Conservation (phyloP, 2,113 vertebrate species). For the Cyprinodon tularosa region DNA sequence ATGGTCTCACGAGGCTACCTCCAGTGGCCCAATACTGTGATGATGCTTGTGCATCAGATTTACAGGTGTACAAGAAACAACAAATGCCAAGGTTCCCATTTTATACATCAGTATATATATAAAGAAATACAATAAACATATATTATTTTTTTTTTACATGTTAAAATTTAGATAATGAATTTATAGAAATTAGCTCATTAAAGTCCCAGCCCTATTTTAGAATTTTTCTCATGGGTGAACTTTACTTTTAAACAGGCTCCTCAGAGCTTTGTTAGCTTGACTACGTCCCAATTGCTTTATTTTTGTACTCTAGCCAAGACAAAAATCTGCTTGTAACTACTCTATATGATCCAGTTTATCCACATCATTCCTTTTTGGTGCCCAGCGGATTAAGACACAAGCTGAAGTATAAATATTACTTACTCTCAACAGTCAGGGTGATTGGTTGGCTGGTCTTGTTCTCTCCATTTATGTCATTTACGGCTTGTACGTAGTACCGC, state of each 20-base stretch:
- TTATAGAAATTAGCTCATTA: too few species aligned
- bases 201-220: not conserved
- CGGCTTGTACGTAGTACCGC: slow-evolving; percentile 95
- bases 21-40: too few species aligned
- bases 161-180: too few species aligned
- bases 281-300: not conserved
- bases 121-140: too few species aligned
- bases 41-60: too few species aligned
- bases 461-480: slow-evolving; percentile 98
- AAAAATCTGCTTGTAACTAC: not conserved
- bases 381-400: not conserved
- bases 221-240: not conserved
- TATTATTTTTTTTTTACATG: too few species aligned
- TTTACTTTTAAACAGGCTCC: not conserved
- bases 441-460: slow-evolving; percentile 99
- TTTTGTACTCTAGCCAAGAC: not conserved
- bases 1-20: too few species aligned
- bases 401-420: slow-evolving; percentile 64
- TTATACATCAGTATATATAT: too few species aligned
- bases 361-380: not conserved
- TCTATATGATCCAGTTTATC: not conserved
- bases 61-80: too few species aligned
- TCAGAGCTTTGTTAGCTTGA: not conserved
- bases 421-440: slow-evolving; percentile 91
- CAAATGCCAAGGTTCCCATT: too few species aligned